phyloP scores from a whole-genome alignment of 2,113 vertebrate species.

The Todiramphus chloris region DNA sequence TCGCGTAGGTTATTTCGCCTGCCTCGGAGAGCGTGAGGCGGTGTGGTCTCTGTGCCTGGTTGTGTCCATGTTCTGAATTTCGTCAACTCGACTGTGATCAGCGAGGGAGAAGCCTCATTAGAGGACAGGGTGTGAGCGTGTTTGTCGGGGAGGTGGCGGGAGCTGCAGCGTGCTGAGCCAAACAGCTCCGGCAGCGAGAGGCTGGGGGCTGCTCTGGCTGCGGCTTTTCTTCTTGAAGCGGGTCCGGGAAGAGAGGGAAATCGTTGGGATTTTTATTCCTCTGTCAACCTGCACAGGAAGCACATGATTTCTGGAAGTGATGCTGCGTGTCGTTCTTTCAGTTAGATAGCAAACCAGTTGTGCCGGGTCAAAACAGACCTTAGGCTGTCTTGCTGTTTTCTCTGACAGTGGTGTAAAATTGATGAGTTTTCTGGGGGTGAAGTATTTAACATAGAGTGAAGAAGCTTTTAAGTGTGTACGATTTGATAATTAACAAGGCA shows the following conservation, averaged over 20 bases:
- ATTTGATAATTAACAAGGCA: neutral
- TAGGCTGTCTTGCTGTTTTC: fast-evolving
- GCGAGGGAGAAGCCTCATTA: fast-evolving
- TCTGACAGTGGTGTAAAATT: fast-evolving
- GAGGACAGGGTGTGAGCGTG: neutral
- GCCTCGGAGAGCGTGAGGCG: fast-evolving
- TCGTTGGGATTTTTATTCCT: fast-evolving
- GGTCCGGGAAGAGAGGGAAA: neutral
- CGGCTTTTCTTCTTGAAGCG: neutral
- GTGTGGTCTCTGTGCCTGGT: fast-evolving
- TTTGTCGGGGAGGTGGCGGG: neutral
- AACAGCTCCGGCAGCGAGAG: fast-evolving
- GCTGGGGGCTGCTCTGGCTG: neutral
- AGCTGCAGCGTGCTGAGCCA: too few relatives aligned
- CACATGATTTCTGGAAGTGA: neutral
- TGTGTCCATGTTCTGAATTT: neutral
- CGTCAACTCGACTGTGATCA: fast-evolving
- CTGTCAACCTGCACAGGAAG: neutral
- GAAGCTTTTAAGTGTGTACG: neutral
- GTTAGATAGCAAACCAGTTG: neutral
- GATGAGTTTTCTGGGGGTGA: neutral
- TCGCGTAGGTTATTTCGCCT: fast-evolving
- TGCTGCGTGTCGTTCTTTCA: neutral
- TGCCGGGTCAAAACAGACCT: fast-evolving
- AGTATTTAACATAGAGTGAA: neutral